These are phyloP conservation scores for Scleropages formosus DNA, from an alignment of 2,797 vertebrate species.

Conservation along the genomic window DNA sequence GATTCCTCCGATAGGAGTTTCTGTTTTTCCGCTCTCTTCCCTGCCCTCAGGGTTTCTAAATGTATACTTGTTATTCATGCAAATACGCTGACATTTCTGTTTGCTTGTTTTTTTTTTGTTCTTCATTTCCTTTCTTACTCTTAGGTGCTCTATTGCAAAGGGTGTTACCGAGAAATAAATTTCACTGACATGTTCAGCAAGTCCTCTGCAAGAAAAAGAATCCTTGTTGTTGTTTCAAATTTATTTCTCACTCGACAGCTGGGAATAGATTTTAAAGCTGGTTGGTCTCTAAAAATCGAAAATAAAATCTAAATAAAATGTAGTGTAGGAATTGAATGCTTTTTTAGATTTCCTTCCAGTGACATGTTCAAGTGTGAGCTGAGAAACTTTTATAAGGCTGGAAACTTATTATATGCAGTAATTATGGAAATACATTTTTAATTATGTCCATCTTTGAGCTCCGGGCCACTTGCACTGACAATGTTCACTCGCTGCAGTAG, in stretches of 20 bases:
- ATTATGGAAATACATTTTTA: too few relatives aligned
- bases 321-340: background rate
- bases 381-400: too few relatives aligned
- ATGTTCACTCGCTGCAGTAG: too few relatives aligned
- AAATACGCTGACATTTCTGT: background rate
- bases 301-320: background rate
- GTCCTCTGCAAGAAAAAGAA: too few relatives aligned
- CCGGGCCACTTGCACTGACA: too few relatives aligned
- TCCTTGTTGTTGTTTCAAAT: too few relatives aligned
- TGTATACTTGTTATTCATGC: background rate
- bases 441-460: too few relatives aligned
- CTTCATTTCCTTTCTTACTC: background rate
- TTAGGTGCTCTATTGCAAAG: background rate
- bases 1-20: background rate
- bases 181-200: background rate
- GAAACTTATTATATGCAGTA: too few relatives aligned
- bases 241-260: background rate
- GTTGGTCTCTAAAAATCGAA: background rate
- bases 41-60: background rate
- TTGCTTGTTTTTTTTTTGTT: background rate
- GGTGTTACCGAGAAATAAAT: background rate
- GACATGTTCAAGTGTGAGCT: too few relatives aligned
- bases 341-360: background rate
- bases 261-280: background rate
- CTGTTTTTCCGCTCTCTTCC: background rate